Conservation (phyloP, 2,888 invertebrate genomes). For the Orthosia cruda region DNA sequence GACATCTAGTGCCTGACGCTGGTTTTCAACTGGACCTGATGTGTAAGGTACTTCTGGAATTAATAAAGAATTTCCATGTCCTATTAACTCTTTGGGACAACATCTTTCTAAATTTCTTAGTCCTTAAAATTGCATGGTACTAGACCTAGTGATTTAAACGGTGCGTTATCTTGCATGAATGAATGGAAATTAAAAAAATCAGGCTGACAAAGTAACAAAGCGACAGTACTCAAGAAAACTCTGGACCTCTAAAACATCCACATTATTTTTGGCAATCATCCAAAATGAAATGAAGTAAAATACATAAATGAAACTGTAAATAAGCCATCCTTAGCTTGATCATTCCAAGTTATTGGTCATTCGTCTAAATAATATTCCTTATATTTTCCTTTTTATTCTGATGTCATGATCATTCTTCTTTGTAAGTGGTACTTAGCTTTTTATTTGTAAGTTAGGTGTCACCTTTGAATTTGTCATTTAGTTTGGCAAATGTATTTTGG, state of each 20-base stretch:
- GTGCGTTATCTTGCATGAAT: no score
- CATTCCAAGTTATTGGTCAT: slow-evolving; percentile 45
- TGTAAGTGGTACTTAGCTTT: slow-evolving; percentile 40
- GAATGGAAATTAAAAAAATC: not conserved
- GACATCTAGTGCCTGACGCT: no score
- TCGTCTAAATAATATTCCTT: slow-evolving; percentile 44
- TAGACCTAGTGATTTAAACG: no score
- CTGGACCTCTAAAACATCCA: not conserved
- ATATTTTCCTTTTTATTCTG: slow-evolving; percentile 44
- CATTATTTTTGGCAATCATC: slow-evolving; percentile 32
- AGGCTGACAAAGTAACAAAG: not conserved
- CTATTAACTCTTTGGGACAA: no score
- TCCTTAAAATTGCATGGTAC: no score
- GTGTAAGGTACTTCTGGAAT: no score
- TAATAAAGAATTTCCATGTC: no score
- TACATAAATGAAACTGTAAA: slow-evolving; percentile 33
- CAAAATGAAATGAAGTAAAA: slow-evolving; percentile 28
- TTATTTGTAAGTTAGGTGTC: no score
- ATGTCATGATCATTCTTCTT: slow-evolving; percentile 30
- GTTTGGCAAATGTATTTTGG: no score
- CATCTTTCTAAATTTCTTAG: no score
- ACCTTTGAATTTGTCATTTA: no score
- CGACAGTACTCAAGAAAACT: not conserved
- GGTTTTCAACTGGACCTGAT: no score
- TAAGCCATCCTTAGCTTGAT: slow-evolving; percentile 42